phyloP scores from a whole-genome alignment of 2,113 vertebrate genomes.

The Elanoides forficatus region DNA sequence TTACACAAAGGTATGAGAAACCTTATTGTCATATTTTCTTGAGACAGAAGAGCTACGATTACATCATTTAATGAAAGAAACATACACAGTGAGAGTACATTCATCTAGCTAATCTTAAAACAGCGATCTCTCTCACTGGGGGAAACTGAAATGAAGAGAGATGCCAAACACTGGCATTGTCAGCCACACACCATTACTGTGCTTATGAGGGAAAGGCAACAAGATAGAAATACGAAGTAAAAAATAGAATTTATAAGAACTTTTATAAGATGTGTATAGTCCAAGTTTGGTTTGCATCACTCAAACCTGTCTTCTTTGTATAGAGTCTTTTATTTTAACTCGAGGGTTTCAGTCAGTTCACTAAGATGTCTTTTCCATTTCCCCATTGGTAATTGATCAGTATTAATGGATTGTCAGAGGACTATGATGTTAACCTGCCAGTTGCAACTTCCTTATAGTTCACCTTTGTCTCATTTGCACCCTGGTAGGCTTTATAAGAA shows the following conservation, averaged over 20 bases:
- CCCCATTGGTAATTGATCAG: not conserved
- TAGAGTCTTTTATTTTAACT: not conserved
- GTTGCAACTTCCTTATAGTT: not conserved
- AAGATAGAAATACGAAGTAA: not conserved
- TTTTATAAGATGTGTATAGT: not conserved
- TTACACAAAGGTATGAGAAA: not conserved
- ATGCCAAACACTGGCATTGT: not conserved
- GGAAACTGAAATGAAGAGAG: not conserved
- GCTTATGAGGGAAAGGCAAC: not conserved
- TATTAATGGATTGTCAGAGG: not conserved
- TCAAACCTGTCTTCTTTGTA: not conserved
- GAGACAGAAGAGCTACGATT: not conserved
- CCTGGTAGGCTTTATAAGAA: not conserved
- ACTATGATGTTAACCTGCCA: not conserved
- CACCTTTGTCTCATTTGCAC: not conserved
- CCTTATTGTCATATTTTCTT: not conserved
- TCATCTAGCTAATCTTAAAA: slow-evolving; percentile 2
- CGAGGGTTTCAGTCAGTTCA: not conserved
- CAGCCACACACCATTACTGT: not conserved
- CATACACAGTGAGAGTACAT: not conserved
- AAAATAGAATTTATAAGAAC: not conserved
- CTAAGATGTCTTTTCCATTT: not conserved
- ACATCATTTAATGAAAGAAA: slow-evolving; percentile 27
- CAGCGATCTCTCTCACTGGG: not conserved
- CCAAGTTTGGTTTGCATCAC: not conserved